Evolutionary conservation across 2,888 invertebrate species (phyloP).

Genomic region (Melieria picta): DNA sequence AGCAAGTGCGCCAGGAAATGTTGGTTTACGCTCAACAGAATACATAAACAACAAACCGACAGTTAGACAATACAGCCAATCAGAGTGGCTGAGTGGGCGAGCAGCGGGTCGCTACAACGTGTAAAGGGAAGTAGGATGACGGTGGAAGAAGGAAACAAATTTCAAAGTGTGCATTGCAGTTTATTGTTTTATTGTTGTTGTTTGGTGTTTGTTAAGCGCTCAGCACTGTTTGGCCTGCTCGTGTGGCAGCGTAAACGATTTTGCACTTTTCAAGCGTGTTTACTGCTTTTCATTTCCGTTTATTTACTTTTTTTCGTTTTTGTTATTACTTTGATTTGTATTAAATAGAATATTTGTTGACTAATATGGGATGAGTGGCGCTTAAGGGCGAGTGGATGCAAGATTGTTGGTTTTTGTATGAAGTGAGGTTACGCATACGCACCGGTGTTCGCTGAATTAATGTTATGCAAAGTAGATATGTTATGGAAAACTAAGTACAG

Average conservation of each 20-base stretch:
- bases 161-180: conserved; percentile 12
- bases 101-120: conserved; percentile 12
- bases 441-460: too few relatives aligned
- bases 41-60: not conserved
- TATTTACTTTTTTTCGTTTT: not conserved
- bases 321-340: not conserved
- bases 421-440: too few relatives aligned
- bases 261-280: too few relatives aligned
- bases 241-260: too few relatives aligned
- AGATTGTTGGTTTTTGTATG: too few relatives aligned
- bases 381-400: too few relatives aligned
- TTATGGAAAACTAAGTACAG: too few relatives aligned
- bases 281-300: not conserved
- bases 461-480: too few relatives aligned
- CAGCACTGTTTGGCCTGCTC: too few relatives aligned
- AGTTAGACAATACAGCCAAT: not conserved
- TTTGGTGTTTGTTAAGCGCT: not conserved
- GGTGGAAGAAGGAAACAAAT: not conserved
- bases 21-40: not conserved
- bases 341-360: too few relatives aligned
- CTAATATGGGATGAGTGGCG: too few relatives aligned
- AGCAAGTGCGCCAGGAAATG: conserved; percentile 4
- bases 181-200: conserved; percentile 1
- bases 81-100: not conserved
- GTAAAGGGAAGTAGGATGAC: not conserved